Evolutionary conservation across 2,113 vertebrate genomes (phyloP), one percentile per base, ranked within the genome.

Genomic region (Eurystomus gularis): DNA sequence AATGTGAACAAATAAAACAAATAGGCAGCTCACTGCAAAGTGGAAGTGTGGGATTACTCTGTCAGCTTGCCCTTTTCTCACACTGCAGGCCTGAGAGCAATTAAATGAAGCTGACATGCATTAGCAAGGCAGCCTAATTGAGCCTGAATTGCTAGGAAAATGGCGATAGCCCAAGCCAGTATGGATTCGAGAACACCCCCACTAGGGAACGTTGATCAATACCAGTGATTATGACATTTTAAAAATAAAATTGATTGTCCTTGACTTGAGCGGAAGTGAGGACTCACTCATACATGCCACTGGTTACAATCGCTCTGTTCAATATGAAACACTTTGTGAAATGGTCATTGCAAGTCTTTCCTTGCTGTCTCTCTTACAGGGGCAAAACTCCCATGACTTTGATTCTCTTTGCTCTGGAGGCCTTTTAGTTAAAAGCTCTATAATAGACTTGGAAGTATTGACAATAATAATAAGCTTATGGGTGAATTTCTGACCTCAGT

Each of bases 381-480:
- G 51, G 44, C 76, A 83, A 55, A 94, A 71, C 33, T 69, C 76
- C 35, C 64, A 5, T 78, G 96, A 82, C 96, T 96, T 97, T 81
- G 80, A 92, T 64, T 93, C 90, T 79, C 88, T 95, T 82, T 82
- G 91, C 86, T 79, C 90, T 57, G 61, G 69, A 96, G 88, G 88
- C 83, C 92, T 93, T 94, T 96, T 39, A 93, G 86, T 96, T 96
- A 96, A 97, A 97, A 96, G 96, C 96, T 94, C 90, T 89, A 24
- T 94, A 96, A 96, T 97, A 91, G 95, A 96, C 95, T 96, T 94
- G 96, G 82, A 94, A 88, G 80, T 94, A 97, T 95, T 89, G 95
- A 96, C 91, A 48, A 72, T 46, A 86, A 91, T 97, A 96, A 96
- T 52, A 85, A 96, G 96, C 90, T 97, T 96, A 96, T 51, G 91